Base-by-base conservation (phyloP, 2,113 vertebrate species). In the Raja brachyura region DNA sequence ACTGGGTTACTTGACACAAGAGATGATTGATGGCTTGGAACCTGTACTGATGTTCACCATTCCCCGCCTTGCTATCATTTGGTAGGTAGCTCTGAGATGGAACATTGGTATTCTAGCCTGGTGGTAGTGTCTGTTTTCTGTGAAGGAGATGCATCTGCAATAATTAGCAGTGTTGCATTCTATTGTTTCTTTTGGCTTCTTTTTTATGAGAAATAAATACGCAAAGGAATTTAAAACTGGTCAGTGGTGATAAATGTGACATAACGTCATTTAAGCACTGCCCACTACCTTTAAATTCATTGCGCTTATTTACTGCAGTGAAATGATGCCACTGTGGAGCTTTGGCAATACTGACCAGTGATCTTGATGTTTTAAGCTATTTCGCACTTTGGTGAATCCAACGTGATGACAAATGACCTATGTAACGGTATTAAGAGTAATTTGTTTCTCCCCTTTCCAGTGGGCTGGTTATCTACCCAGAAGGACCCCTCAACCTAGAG, bases 21-120 rank as follows among this genome's bases (percentile, higher is more conserved):
- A 97, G 94, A 96, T 96, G 96, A 96, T 97, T 0, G 96, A 97
- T 93, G 95, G 95, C 93, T 96, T 95, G 0, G 96, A 97, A 54
- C 96, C 96, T 0, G 94, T 96, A 85, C 94, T 97, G 93, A 97
- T 97, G 96, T 96, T 97, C 95, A 96, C 96, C 93, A 97, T 97
- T 93, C 96, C 96, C 74, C 96, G 96, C 74, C 94, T 97, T 93
- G 96, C 96, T 83, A 96, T 97, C 73, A 95, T 96, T 93, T 96
- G 96, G 96, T 97, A 93, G 90, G 95, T 20, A 59, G 14, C 39
- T 59, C 74, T 22, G 33, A n/a, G 8, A 48, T 73, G 20, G 59
- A 9, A 20, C 4, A 14, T 22, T 54, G 25, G 13, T 22, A 25
- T 16, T 0, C 6, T 54, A 5, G 25, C 78, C 81, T 85, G 54